Evolutionary conservation across 2,113 vertebrate genomes (phyloP).

Genomic region (Parus major): DNA sequence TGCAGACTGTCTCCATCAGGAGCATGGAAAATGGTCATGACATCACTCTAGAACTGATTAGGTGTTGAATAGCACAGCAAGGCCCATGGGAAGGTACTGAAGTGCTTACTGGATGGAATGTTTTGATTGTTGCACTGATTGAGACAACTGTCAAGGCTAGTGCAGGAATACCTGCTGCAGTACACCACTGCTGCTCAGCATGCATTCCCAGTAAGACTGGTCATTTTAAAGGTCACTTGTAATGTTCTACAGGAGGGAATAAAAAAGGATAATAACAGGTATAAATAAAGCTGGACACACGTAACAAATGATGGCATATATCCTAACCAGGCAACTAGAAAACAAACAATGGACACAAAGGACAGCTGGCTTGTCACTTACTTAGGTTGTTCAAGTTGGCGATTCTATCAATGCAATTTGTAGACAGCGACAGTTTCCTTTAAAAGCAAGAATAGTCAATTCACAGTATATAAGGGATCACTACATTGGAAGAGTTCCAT

Average conservation of each 20-base stretch:
- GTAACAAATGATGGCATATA: neutral
- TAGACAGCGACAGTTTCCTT: slow-evolving; percentile 94
- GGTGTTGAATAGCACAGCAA: neutral
- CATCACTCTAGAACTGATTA: neutral
- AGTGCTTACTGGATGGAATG: neutral
- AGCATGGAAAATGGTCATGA: neutral
- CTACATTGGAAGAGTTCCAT: neutral
- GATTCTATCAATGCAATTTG: slow-evolving; percentile 98
- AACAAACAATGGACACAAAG: neutral
- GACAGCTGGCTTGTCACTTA: slow-evolving; percentile 77
- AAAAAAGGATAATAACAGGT: neutral
- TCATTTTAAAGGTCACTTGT: neutral
- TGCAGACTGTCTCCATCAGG: neutral
- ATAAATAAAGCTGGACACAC: neutral
- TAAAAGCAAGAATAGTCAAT: slow-evolving; percentile 57
- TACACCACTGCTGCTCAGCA: neutral
- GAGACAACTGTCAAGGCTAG: neutral
- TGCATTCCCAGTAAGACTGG: neutral
- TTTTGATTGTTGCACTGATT: neutral
- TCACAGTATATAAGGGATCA: slow-evolving; percentile 20
- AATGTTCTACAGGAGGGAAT: neutral
- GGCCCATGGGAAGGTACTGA: neutral
- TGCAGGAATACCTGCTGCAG: neutral
- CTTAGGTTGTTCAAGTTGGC: slow-evolving; percentile 92
- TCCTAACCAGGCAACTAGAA: slow-evolving; percentile 14